phyloP scores from a whole-genome alignment of 2,888 invertebrate species.

The Acanthacorydalis orientalis region DNA sequence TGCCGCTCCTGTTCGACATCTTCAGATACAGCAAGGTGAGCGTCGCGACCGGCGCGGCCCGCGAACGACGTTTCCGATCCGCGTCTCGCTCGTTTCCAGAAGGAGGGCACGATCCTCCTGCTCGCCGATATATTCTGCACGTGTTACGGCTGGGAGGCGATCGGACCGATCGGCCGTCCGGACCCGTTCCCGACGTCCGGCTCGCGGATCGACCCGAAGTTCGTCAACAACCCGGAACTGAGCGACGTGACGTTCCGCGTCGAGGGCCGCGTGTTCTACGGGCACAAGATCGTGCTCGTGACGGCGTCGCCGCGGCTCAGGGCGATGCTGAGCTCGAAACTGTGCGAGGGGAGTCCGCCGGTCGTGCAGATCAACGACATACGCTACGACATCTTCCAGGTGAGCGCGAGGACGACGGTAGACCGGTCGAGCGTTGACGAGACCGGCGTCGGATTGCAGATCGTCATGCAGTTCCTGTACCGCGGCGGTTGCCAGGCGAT shows the following conservation, averaged over 20 bases:
- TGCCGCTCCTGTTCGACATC: constrained; percentile 78
- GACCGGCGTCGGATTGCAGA: constrained; percentile 27
- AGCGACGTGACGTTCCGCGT: constrained; percentile 87
- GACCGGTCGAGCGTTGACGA: not conserved
- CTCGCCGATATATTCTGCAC: constrained; percentile 81
- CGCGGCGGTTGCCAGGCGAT: constrained; percentile 71
- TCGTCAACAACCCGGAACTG: constrained; percentile 84
- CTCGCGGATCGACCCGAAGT: constrained; percentile 78
- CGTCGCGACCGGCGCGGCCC: not conserved
- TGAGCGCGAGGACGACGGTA: constrained; percentile 18
- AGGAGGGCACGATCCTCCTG: constrained; percentile 73
- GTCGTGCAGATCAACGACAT: constrained; percentile 87
- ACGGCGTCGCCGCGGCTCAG: constrained; percentile 76
- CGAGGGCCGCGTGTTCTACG: constrained; percentile 80
- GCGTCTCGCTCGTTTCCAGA: constrained; percentile 31
- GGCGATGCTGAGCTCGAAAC: constrained; percentile 64
- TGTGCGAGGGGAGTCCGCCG: constrained; percentile 58
- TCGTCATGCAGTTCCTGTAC: constrained; percentile 86
- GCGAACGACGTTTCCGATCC: not conserved
- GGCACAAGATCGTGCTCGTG: constrained; percentile 84
- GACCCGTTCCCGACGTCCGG: constrained; percentile 43
- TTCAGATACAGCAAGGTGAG: constrained; percentile 75
- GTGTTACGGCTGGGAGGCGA: constrained; percentile 74
- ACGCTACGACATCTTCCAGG: constrained; percentile 83
- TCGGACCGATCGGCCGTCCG: constrained; percentile 56